A percentile compares a stretch with the other conserved stretches of the same genome.
Conservation (phyloP, 2,797 vertebrate species). For the Epinephelus malabaricus region DNA sequence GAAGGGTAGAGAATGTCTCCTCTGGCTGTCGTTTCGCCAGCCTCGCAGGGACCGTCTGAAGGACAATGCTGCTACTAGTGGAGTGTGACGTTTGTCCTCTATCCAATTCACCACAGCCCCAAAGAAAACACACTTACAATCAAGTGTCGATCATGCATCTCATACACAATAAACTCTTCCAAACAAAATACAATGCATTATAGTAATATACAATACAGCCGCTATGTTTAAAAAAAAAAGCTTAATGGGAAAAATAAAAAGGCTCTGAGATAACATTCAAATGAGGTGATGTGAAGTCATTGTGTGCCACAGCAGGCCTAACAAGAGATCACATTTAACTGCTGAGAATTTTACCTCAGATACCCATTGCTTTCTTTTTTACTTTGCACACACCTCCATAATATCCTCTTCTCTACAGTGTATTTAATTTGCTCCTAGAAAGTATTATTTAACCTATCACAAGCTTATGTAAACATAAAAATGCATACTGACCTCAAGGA, state of each 20-base stretch:
- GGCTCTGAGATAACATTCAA: constrained; percentile 39
- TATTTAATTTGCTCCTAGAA: constrained; percentile 23
- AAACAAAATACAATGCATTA: constrained; percentile 51
- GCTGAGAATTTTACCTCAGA: constrained; percentile 23
- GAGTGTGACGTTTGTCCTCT: constrained; percentile 83
- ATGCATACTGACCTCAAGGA: constrained; percentile 7
- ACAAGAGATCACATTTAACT: constrained; percentile 40
- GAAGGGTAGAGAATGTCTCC: constrained; percentile 75
- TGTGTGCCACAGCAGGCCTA: constrained; percentile 18
- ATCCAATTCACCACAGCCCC: constrained; percentile 77
- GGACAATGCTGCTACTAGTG: constrained; percentile 82
- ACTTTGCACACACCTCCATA: background rate
- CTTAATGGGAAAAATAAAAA: constrained; percentile 45
- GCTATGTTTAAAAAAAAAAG: constrained; percentile 17
- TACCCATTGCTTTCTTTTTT: background rate
- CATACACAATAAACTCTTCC: constrained; percentile 59
- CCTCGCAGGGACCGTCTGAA: constrained; percentile 81
- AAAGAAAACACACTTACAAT: constrained; percentile 79
- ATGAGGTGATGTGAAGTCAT: constrained; percentile 36
- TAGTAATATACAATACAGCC: constrained; percentile 38
- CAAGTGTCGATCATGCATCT: constrained; percentile 75
- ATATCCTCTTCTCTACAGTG: background rate
- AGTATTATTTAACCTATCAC: constrained; percentile 28
- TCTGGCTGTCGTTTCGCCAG: constrained; percentile 76
- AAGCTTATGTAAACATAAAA: constrained; percentile 29